phyloP scores from a whole-genome alignment of 2,888 invertebrate genomes.

The Drosophila limbata region DNA sequence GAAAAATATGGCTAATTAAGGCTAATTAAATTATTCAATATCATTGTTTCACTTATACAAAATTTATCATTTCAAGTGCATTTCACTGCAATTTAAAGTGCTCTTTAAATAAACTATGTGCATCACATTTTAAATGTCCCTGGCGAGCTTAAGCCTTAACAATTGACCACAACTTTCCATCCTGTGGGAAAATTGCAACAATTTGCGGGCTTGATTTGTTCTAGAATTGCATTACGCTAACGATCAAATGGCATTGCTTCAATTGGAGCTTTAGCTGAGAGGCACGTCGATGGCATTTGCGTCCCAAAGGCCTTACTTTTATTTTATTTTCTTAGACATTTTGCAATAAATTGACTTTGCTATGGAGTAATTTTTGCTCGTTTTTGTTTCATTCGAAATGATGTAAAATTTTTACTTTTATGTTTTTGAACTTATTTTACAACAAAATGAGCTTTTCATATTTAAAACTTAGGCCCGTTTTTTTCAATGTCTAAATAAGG shows the following conservation, averaged over 20 bases:
- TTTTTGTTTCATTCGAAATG: neutral
- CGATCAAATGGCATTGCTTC: constrained; percentile 43
- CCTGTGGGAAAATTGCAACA: constrained; percentile 44
- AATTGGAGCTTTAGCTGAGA: constrained; percentile 25
- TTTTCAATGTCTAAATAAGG: too few species aligned
- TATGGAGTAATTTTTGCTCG: neutral
- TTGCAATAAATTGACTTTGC: constrained; percentile 30
- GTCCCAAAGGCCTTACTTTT: constrained; percentile 35
- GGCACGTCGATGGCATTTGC: constrained; percentile 19
- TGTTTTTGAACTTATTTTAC: too few species aligned
- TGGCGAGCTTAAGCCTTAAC: constrained; percentile 5
- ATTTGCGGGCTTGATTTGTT: constrained; percentile 70
- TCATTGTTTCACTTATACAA: neutral
- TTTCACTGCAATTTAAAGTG: neutral
- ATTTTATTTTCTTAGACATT: constrained; percentile 39
- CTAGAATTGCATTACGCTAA: constrained; percentile 67
- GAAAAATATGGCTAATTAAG: constrained; percentile 17
- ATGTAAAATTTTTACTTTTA: neutral
- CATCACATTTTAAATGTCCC: neutral
- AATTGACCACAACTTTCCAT: constrained; percentile 43
- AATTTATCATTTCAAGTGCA: neutral
- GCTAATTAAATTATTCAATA: constrained; percentile 9
- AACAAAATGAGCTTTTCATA: neutral
- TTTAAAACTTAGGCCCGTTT: too few species aligned
- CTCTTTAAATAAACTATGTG: neutral